phyloP scores from a whole-genome alignment of 2,888 invertebrate genomes.

The Andrena dorsata region DNA sequence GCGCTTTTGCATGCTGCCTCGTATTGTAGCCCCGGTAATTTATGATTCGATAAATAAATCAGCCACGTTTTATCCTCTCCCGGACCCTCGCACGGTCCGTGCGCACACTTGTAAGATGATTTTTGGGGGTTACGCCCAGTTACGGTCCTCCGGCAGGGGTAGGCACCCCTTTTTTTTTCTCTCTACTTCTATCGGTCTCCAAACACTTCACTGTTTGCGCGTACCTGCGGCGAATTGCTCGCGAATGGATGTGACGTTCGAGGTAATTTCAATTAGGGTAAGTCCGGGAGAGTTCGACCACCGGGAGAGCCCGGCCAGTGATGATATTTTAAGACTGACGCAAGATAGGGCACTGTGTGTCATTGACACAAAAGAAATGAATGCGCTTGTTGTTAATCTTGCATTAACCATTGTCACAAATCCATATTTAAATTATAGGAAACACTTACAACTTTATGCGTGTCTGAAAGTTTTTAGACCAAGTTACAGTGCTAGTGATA shows the following conservation, averaged over 20 bases:
- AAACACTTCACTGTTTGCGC: slow-evolving; percentile 46
- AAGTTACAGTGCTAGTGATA: too few species aligned
- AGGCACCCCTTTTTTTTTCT: slow-evolving; percentile 44
- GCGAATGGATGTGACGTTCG: too few species aligned
- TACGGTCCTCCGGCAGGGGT: slow-evolving; percentile 59
- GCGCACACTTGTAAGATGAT: slow-evolving; percentile 78
- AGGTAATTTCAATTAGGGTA: background rate
- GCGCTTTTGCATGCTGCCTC: slow-evolving; percentile 68
- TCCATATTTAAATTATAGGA: too few species aligned
- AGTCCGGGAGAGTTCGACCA: too few species aligned
- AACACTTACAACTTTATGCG: too few species aligned
- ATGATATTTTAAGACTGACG: too few species aligned
- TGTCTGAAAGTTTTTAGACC: too few species aligned
- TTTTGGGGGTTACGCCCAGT: slow-evolving; percentile 74
- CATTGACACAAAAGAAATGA: too few species aligned
- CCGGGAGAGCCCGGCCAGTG: too few species aligned
- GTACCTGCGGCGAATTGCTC: slow-evolving; percentile 21
- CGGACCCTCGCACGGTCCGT: slow-evolving; percentile 30
- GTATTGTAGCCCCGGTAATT: slow-evolving; percentile 80
- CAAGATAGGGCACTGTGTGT: too few species aligned
- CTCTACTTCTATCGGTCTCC: slow-evolving; percentile 14
- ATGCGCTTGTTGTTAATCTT: too few species aligned
- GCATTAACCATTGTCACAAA: too few species aligned
- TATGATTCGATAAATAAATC: slow-evolving; percentile 84
- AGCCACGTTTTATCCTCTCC: slow-evolving; percentile 64